Base-by-base conservation (phyloP, 2,113 vertebrate species). In the Taurulus bubalis region DNA sequence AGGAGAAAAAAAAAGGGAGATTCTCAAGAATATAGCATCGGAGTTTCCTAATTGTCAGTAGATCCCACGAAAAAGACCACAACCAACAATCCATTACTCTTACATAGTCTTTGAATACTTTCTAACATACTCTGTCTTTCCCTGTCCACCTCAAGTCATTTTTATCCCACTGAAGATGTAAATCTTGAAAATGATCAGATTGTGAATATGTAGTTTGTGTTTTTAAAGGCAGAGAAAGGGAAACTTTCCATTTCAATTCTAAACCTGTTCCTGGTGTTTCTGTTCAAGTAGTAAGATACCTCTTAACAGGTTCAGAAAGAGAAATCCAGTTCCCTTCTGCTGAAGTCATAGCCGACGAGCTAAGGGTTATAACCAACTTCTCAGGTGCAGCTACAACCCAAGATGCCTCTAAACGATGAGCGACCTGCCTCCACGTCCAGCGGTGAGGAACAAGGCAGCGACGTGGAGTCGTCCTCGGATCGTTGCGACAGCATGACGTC, bases 331-430 rank as follows among this genome's bases (percentile, higher is more conserved):
- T 16, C 11, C 18, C 28, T 7, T 24, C 34, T 34, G 56, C 8
- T 45, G 18, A 51, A 22, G 24, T 42, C 28, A 14, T 3, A 9
- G 14, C 22, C 10, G 55, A 60, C 9, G 6, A 56, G 9, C 32
- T 22, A 42, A 10, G 2, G 2, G 16, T 63, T 10, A 6, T 22
- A 66, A 49, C 2, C 15, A 18, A 28, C 24, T 56, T 85, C 28
- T 64, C 51, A 6, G 70, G 3, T 74, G 40, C 88, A 93, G 88
- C 70, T 72, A 65, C 56, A 71, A 85, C 47, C 83, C 90, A 96
- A 79, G 65, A 99, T 99, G 97, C 97, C 98, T 83, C 93, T 96
- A 79, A 96, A 80, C n/a, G 91, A 96, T 1, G 95, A 96, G 85
- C 94, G 94, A 83, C 94, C 93, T 28, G 79, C 80, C 49, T 95